These are phyloP conservation scores for Ictalurus furcatus DNA, from an alignment of 2,113 vertebrate species.

Conservation along the genomic window DNA sequence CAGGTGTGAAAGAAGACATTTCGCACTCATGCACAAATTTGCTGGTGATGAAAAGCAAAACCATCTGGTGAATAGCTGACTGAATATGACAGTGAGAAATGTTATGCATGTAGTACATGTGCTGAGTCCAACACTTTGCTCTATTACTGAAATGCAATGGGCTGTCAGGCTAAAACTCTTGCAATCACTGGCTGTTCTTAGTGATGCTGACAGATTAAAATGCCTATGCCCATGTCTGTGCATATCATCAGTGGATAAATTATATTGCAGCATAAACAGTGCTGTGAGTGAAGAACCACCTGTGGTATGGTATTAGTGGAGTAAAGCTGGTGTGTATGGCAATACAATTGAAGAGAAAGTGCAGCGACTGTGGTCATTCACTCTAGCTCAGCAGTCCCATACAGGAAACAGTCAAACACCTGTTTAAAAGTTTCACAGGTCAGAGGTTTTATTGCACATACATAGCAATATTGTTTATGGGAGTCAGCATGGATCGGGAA, in stretches of 20 bases:
- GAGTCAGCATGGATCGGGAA: conserved; percentile 53
- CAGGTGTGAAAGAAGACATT: conserved; percentile 50
- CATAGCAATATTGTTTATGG: conserved; percentile 64
- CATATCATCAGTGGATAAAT: conserved; percentile 66
- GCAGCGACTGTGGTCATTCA: conserved; percentile 47
- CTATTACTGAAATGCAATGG: conserved; percentile 7
- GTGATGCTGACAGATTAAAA: conserved; percentile 42
- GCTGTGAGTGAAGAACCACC: conserved; percentile 63
- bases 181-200: conserved; percentile 25
- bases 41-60: conserved; percentile 42
- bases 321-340: conserved; percentile 50
- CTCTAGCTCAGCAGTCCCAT: conserved; percentile 59
- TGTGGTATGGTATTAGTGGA: conserved; percentile 57
- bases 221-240: conserved; percentile 57
- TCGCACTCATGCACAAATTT: conserved; percentile 32
- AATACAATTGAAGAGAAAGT: conserved; percentile 56
- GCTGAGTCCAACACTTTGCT: conserved; percentile 16
- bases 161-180: conserved; percentile 38
- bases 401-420: conserved; percentile 70
- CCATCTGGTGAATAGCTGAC: conserved; percentile 23
- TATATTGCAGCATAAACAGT: conserved; percentile 51
- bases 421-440: conserved; percentile 61
- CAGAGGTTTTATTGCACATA: conserved; percentile 56
- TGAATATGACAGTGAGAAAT: conserved; percentile 30
- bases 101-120: conserved; percentile 26